Percentiles rank a stretch among this genome's conserved stretches.
Conservation (phyloP, 64 coral and sea anemone species). For the Porites lutea region DNA sequence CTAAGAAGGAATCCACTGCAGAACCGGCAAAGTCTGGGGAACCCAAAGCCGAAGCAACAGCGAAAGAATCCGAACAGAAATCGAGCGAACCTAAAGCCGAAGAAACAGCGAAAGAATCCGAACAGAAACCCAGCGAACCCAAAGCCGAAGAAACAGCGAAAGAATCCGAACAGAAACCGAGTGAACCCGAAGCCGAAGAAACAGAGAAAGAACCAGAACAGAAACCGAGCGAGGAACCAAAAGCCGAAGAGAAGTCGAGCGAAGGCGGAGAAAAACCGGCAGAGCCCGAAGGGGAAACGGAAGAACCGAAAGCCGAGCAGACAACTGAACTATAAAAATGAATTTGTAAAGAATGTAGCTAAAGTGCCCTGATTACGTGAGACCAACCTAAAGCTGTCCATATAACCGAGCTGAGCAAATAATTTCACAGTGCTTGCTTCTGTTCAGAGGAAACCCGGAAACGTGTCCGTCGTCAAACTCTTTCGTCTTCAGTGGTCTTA, state of each 20-base stretch:
- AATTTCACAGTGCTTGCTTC: no score
- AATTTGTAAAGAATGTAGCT: no score
- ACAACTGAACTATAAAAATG: conserved; percentile 31
- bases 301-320: background rate
- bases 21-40: background rate
- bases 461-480: no score
- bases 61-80: background rate
- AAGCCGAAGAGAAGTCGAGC: conserved; percentile 3
- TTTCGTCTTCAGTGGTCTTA: no score
- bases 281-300: background rate
- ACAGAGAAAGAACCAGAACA: background rate
- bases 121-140: background rate
- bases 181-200: conserved; percentile 1
- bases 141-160: conserved; percentile 1
- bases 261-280: background rate
- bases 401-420: no score
- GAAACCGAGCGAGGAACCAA: background rate
- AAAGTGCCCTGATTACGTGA: no score
- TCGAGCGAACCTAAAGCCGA: background rate
- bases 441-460: no score
- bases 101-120: background rate
- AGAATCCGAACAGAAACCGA: background rate
- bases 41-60: background rate
- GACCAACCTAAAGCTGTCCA: no score
- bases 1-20: background rate